Evolutionary conservation across 2,888 invertebrate species (phyloP), one percentile per base, ranked within the genome.

Genomic region (Latheticus oryzae): DNA sequence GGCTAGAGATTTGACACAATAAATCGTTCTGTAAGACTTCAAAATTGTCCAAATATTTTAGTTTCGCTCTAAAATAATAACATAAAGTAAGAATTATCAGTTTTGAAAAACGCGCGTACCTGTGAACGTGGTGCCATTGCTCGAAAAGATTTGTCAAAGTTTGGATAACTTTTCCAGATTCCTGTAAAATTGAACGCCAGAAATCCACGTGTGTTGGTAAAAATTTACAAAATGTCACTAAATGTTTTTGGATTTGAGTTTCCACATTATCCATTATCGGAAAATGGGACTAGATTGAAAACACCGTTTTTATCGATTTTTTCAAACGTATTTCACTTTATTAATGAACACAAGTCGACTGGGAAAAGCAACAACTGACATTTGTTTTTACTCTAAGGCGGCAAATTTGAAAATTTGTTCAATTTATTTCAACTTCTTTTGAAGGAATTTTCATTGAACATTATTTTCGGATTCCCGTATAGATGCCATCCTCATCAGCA

Each of bases 61-160:
- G 65, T 30, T 78, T 73, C 23, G 81, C 81, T 61, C 84, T 85
- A 67, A 63, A 80, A 71, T n/a, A n/a, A n/a, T n/a, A n/a, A n/a
- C n/a, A n/a, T n/a, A n/a, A n/a, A n/a, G n/a, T n/a, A 50, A 60
- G 56, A 2, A 5, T 33, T 15, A 33, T 16, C 12, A 15, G 5
- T 5, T 33, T 13, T 1, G n/a, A 1, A 1, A 8, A 19, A 4
- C 11, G 19, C 17, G 62, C 80, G 80, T 69, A 84, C 83, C 77
- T 74, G 73, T 81, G 78, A 64, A 83, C 78, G 71, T 78, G 79
- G 64, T 75, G 79, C 69, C 81, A 78, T 62, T 84, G 82, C 72
- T 81, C 80, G 67, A 81, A 78, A 68, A 81, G 77, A 76, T 83
- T 83, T 76, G 79, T 77, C 70, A 85, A 79, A 76, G 80, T 79